These are phyloP conservation scores for Iguana delicatissima DNA, from an alignment of 2,797 vertebrate genomes.

Conservation along the genomic window DNA sequence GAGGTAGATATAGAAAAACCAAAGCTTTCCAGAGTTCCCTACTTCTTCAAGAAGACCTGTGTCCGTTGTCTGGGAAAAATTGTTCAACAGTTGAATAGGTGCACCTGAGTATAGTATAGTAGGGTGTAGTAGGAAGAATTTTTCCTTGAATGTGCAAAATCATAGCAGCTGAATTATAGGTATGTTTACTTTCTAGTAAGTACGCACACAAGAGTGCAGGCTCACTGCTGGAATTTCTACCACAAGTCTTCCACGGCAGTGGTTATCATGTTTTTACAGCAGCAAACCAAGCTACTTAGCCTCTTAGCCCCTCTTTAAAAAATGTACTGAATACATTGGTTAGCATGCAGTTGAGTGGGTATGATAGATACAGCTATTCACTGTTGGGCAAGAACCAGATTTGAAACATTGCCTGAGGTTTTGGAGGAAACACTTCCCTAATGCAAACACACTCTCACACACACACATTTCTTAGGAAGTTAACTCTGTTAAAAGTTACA, in stretches of 20 bases:
- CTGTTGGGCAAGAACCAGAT: not conserved
- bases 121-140: not conserved
- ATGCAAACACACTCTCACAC: not conserved
- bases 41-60: not conserved
- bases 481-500: not conserved
- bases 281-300: not conserved
- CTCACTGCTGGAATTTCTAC: not conserved
- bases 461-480: not conserved
- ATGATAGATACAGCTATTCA: not conserved
- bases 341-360: not conserved
- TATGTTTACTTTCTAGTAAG: not conserved
- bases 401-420: slow-evolving; percentile 1
- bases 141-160: slow-evolving; percentile 16
- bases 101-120: too few relatives aligned
- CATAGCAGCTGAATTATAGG: slow-evolving; percentile 11
- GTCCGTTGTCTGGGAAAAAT: not conserved
- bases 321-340: not conserved
- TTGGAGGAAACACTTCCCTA: not conserved
- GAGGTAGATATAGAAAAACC: not conserved
- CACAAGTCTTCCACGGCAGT: not conserved
- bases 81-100: not conserved
- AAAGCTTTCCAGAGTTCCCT: not conserved
- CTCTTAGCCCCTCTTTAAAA: not conserved
- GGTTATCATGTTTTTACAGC: not conserved
- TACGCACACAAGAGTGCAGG: not conserved